Evolutionary conservation across 2,113 vertebrate species (phyloP).

Genomic region (Chloropsis hardwickii): DNA sequence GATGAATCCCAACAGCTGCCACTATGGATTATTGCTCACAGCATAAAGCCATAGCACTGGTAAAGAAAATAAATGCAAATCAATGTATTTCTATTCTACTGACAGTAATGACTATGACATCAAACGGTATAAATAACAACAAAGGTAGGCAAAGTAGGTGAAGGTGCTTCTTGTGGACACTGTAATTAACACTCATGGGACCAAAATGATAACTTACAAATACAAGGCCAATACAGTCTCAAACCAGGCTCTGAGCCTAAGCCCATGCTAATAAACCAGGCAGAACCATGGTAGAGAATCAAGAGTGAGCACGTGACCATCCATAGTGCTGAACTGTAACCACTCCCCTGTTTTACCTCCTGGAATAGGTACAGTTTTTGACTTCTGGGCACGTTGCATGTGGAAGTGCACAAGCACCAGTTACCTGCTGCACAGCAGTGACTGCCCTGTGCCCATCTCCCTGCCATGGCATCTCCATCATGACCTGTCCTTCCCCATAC

Average conservation of each 20-base stretch:
- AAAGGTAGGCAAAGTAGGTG: neutral
- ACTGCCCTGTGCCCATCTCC: neutral
- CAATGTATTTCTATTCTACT: neutral
- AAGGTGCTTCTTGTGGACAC: neutral
- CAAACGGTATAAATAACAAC: neutral
- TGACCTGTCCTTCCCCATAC: neutral
- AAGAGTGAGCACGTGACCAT: fast-evolving
- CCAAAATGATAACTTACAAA: neutral
- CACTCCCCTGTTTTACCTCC: neutral
- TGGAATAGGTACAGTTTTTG: neutral
- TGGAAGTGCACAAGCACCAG: neutral
- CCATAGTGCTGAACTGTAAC: neutral
- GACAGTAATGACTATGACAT: neutral
- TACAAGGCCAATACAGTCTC: neutral
- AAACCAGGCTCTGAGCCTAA: neutral
- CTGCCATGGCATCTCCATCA: neutral
- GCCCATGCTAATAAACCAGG: neutral
- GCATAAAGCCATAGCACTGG: neutral
- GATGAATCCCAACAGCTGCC: conserved; percentile 2
- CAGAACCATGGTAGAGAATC: fast-evolving
- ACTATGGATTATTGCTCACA: neutral
- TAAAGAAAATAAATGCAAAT: neutral
- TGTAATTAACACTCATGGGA: neutral
- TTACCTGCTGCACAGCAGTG: neutral
- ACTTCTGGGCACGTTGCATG: neutral